phyloP scores from a whole-genome alignment of 2,113 vertebrate species.

The Psettodes erumei region DNA sequence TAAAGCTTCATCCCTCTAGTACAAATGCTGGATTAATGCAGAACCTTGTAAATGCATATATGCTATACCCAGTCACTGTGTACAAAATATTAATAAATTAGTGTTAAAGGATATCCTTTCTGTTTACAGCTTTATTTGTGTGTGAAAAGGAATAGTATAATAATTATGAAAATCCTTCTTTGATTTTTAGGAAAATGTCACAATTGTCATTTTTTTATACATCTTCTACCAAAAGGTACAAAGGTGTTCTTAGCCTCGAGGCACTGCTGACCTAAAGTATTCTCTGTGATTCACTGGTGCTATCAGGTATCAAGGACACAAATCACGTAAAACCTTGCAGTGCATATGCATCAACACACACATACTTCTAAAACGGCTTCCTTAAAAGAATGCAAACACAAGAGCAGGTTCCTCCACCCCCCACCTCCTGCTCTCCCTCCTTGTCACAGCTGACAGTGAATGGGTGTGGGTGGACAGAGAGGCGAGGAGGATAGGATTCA shows the following conservation, averaged over 20 bases:
- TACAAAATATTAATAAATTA: too few species aligned
- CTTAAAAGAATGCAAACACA: constrained; percentile 1
- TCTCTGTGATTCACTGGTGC: constrained; percentile 1
- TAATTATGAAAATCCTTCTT: background rate
- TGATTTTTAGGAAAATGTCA: background rate
- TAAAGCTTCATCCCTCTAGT: background rate
- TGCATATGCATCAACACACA: constrained; percentile 6
- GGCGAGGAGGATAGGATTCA: constrained; percentile 38
- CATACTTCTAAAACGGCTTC: constrained; percentile 8
- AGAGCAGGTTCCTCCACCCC: background rate
- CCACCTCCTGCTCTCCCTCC: background rate
- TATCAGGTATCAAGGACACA: background rate
- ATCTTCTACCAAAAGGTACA: constrained; percentile 1
- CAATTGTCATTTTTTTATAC: background rate
- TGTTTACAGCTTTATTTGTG: too few species aligned
- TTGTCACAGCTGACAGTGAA: constrained; percentile 30
- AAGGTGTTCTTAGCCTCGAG: background rate
- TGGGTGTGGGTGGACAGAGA: constrained; percentile 42
- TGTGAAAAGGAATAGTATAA: too few species aligned
- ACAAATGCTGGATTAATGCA: background rate
- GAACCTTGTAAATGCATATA: background rate
- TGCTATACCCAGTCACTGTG: too few species aligned
- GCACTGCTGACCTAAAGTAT: background rate
- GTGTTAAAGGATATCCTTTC: too few species aligned
- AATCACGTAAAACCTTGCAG: constrained; percentile 11